phyloP scores from a whole-genome alignment of 2,888 invertebrate genomes.

The Kuschelorhynchus macadamiae region DNA sequence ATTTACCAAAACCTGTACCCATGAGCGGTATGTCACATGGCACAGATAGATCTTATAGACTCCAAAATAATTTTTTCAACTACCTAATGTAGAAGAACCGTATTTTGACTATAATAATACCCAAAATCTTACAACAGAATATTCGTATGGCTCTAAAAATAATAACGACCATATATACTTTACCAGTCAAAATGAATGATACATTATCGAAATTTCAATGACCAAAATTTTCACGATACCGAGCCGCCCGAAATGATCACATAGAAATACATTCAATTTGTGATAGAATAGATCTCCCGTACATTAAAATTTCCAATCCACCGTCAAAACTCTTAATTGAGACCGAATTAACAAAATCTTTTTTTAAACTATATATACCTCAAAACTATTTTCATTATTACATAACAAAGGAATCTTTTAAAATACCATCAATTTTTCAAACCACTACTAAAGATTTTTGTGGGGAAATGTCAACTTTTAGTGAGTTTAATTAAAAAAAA shows the following conservation, averaged over 20 bases:
- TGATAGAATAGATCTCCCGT: constrained; percentile 9
- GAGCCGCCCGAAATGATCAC: not conserved
- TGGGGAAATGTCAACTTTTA: no score
- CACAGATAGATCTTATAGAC: no score
- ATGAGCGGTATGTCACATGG: no score
- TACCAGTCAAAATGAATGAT: no score
- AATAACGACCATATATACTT: no score
- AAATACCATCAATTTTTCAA: not conserved
- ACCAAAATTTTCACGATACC: constrained; percentile 4
- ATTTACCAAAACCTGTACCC: no score
- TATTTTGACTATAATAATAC: not conserved
- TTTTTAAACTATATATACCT: not conserved
- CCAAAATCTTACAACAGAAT: not conserved
- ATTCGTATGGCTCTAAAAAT: no score
- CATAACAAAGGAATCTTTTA: constrained; percentile 1
- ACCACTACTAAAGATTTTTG: no score
- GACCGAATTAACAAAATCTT: not conserved
- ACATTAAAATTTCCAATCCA: not conserved
- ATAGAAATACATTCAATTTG: constrained; percentile 16
- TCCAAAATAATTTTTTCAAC: no score
- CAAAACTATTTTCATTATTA: constrained; percentile 5
- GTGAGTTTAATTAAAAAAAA: no score
- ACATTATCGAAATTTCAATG: no score
- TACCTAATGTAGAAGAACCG: not conserved
- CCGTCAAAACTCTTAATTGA: no score